Evolutionary conservation across 30 jellyfish, hydroid and myxozoan species (phyloP).

Genomic region (Hydra vulgaris): DNA sequence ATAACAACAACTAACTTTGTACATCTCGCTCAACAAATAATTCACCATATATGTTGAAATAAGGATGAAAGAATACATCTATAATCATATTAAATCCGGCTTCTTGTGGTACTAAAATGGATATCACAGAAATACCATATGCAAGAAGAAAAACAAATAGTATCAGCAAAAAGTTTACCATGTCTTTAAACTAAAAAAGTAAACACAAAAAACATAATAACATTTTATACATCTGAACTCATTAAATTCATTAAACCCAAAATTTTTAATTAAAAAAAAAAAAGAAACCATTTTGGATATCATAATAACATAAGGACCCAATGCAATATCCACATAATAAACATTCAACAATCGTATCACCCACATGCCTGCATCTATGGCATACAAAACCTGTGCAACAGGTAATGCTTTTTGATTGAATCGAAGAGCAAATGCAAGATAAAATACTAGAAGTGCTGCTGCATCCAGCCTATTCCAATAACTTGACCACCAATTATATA

Average conservation of each 20-base stretch:
- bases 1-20: no score
- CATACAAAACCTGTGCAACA: conserved; percentile 57
- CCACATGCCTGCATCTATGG: conserved; percentile 83
- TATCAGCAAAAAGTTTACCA: conserved; percentile 24
- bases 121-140: conserved; percentile 27
- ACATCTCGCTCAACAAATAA: conserved; percentile 9
- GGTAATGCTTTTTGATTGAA: conserved; percentile 21
- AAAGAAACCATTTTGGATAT: conserved; percentile 68
- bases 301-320: conserved; percentile 96
- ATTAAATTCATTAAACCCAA: no score
- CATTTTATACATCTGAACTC: no score
- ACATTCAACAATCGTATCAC: conserved; percentile 64
- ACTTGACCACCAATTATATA: conserved; percentile 50
- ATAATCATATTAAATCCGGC: neutral
- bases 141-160: conserved; percentile 23
- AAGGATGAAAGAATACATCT: conserved; percentile 14
- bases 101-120: conserved; percentile 10
- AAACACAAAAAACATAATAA: neutral
- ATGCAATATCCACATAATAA: conserved; percentile 58
- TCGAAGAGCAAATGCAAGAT: conserved; percentile 56
- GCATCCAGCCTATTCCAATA: conserved; percentile 82
- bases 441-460: conserved; percentile 54
- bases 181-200: conserved; percentile 13
- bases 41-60: conserved; percentile 32
- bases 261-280: no score